Evolutionary conservation across 1,140 invertebrate genomes (phyloP).

Genomic region (Drosophila fuyamai): DNA sequence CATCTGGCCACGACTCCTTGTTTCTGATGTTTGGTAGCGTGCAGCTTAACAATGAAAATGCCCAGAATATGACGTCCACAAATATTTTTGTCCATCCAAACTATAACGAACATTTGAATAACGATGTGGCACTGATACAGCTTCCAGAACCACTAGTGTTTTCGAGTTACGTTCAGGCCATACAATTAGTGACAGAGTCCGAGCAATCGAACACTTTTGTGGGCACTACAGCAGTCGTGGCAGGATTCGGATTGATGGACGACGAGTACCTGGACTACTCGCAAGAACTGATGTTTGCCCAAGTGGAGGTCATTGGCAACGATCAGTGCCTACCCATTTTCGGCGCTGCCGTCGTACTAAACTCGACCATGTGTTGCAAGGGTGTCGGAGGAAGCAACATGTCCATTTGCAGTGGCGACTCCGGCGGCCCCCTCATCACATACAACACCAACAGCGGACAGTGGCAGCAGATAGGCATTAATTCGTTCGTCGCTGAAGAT

Average conservation of each 20-base stretch:
- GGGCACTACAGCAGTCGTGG: conserved; percentile 56
- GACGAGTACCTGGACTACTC: conserved; percentile 76
- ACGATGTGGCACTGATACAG: conserved; percentile 87
- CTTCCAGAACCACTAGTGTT: conserved; percentile 84
- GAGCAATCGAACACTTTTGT: conserved; percentile 52
- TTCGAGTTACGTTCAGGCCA: conserved; percentile 63
- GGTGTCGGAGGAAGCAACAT: conserved; percentile 61
- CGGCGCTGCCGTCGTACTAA: conserved; percentile 44
- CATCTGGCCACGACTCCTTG: conserved; percentile 58
- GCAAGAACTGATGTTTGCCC: conserved; percentile 58
- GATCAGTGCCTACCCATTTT: conserved; percentile 44
- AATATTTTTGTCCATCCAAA: conserved; percentile 84
- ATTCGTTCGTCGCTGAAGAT: conserved; percentile 81
- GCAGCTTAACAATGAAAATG: conserved; percentile 75
- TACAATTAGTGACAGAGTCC: conserved; percentile 49
- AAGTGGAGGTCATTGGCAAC: conserved; percentile 69
- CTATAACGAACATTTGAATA: conserved; percentile 84
- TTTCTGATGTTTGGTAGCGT: conserved; percentile 85
- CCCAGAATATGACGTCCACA: conserved; percentile 71
- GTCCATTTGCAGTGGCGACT: conserved; percentile 80
- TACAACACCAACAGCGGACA: conserved; percentile 21
- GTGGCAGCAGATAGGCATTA: conserved; percentile 77
- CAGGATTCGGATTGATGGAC: conserved; percentile 69
- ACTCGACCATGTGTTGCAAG: conserved; percentile 63
- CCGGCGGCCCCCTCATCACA: conserved; percentile 67